These are phyloP conservation scores for Onthophagus sagittarius DNA, from an alignment of 2,888 invertebrate genomes.

Conservation along the genomic window DNA sequence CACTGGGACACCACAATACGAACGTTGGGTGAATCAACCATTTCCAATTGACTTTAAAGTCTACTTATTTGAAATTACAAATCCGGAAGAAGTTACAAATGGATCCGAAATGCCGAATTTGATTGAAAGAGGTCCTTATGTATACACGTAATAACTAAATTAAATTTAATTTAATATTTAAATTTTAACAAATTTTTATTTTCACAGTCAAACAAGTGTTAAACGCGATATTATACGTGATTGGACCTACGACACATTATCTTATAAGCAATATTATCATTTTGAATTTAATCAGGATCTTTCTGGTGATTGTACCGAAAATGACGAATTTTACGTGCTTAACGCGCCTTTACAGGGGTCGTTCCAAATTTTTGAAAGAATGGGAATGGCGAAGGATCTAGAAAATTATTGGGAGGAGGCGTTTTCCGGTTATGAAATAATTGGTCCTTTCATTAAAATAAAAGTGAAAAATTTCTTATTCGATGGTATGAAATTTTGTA, in stretches of 20 bases:
- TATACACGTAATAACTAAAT: slow-evolving; percentile 57
- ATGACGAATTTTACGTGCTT: slow-evolving; percentile 53
- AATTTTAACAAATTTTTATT: not conserved
- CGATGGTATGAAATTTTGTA: slow-evolving; percentile 56
- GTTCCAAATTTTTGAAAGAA: slow-evolving; percentile 5
- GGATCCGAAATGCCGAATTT: slow-evolving; percentile 57
- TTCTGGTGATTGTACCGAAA: slow-evolving; percentile 55
- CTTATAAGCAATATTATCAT: slow-evolving; percentile 48
- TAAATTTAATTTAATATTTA: not conserved
- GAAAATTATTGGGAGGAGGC: slow-evolving; percentile 4
- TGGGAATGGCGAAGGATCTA: not conserved
- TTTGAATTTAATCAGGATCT: slow-evolving; percentile 58
- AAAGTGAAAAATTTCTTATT: slow-evolving; percentile 58
- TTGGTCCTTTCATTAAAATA: slow-evolving; percentile 35
- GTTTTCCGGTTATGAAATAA: not conserved
- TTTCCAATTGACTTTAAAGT: slow-evolving; percentile 61
- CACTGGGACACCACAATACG: slow-evolving; percentile 61
- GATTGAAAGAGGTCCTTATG: slow-evolving; percentile 64
- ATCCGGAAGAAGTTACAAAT: slow-evolving; percentile 54
- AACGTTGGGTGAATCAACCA: slow-evolving; percentile 63
- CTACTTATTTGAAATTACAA: slow-evolving; percentile 64
- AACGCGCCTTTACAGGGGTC: slow-evolving; percentile 45
- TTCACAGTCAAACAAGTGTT: slow-evolving; percentile 32
- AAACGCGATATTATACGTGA: slow-evolving; percentile 51
- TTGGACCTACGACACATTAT: slow-evolving; percentile 40